Evolutionary conservation across 2,113 vertebrate genomes (phyloP), one percentile per base, ranked within the genome.

Genomic region (Oreocharis arfaki): DNA sequence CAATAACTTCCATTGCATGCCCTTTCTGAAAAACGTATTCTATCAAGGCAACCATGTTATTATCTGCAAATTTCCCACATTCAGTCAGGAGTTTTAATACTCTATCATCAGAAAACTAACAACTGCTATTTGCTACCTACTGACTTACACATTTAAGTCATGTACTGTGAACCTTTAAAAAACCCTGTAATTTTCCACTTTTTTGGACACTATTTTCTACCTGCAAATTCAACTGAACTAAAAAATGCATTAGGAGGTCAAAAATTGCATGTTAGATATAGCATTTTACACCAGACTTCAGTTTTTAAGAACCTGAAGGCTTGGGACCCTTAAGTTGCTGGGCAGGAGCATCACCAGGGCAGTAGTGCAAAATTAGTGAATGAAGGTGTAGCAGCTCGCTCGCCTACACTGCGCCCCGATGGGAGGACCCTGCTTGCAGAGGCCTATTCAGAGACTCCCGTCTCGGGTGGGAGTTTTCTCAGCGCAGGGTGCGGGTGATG

Each of bases 201-300:
- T 53, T 44, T 64, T 69, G 13, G 13, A 16, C 30, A 13, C 60
- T 65, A 44, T 83, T 78, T 91, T 73, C 74, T 73, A 39, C 6
- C 30, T 44, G 28, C 2, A 75, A 77, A 91, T 49, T 55, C 68
- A 86, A 39, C 32, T 3, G 27, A 91, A 44, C 20, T 7, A 52
- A 52, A 9, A 74, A 42, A 24, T 30, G 13, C 15, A 61, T 23
- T 16, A 16, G 19, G 7, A 79, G 26, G 80, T 33, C 20, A 82
- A 85, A 87, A 83, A 42, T 1, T 1, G 3, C 13, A n/a, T 2
- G 0, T 33, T 13, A 44, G 17, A 3, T 16, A 44, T 0, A 23
- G 16, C 6, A 16, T 22, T 78, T 61, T 69, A 57, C 10, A 19
- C 11, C 14, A 46, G 27, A 28, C 9, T 80, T 47, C 22, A 11